Conservation (phyloP, 2,113 vertebrate genomes). For the Ibidorhyncha struthersii region DNA sequence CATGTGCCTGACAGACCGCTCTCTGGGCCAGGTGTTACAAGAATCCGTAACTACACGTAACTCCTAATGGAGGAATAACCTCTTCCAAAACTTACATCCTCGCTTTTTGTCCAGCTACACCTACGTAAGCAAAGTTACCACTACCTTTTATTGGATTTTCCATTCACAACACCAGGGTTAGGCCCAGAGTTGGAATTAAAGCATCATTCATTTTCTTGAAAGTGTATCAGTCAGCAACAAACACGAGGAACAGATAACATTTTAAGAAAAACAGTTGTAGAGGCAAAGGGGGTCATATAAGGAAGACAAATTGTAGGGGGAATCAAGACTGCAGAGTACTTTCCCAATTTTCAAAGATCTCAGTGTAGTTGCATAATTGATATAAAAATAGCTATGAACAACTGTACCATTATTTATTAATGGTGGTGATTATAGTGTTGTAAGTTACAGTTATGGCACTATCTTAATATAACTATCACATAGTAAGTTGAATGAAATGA, state of each 20-base stretch:
- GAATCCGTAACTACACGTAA: neutral
- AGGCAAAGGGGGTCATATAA: neutral
- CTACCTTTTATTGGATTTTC: neutral
- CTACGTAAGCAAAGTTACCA: neutral
- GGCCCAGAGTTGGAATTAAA: neutral
- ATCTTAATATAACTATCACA: neutral
- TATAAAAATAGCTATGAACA: neutral
- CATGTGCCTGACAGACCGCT: neutral
- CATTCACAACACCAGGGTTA: neutral
- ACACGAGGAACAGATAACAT: neutral
- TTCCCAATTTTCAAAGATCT: neutral
- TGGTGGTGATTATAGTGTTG: neutral
- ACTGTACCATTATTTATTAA: neutral
- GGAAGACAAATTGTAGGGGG: neutral
- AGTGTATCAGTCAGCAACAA: neutral
- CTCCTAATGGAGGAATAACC: neutral
- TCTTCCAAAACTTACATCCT: neutral
- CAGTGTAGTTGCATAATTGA: neutral
- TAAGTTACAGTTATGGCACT: neutral
- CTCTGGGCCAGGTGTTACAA: neutral
- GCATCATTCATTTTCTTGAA: neutral
- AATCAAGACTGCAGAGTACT: neutral
- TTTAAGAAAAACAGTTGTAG: neutral
- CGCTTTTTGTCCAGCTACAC: neutral
- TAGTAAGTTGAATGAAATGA: neutral